Evolutionary conservation across 2,888 invertebrate genomes (phyloP).

Genomic region (Aleiodes leptofemur): DNA sequence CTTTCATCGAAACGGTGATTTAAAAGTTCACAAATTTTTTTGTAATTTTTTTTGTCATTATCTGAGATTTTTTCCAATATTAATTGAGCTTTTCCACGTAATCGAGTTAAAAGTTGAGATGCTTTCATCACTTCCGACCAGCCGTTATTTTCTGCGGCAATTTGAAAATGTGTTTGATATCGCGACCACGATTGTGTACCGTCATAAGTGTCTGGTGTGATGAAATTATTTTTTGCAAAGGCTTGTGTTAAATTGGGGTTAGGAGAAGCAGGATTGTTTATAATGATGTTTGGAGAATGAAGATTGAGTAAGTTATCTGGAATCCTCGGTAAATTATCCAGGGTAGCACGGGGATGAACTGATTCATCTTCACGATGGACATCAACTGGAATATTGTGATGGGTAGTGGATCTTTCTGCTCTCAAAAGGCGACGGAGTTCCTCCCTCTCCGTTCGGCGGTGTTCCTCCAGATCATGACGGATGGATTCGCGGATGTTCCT

Average conservation of each 20-base stretch:
- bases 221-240: not conserved
- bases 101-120: not conserved
- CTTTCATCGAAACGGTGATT: not conserved
- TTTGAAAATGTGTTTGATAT: not conserved
- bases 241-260: not conserved
- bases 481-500: too few species aligned
- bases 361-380: too few species aligned
- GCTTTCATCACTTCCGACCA: not conserved
- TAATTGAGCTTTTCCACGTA: not conserved
- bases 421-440: too few species aligned
- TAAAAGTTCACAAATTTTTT: not conserved
- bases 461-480: too few species aligned
- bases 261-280: too few species aligned
- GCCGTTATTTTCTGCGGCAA: not conserved
- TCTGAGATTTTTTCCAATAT: too few species aligned
- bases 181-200: not conserved
- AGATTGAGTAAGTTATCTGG: too few species aligned
- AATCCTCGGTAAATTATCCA: not conserved
- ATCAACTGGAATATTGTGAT: too few species aligned
- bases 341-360: too few species aligned
- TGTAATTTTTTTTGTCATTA: not conserved
- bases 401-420: too few species aligned
- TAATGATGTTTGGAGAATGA: too few species aligned
- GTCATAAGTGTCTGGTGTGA: slow-evolving; percentile 1
- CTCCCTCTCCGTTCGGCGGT: too few species aligned